Base-by-base conservation (phyloP, 1,140 invertebrate genomes). In the Macrotrachela quadricornifera region DNA sequence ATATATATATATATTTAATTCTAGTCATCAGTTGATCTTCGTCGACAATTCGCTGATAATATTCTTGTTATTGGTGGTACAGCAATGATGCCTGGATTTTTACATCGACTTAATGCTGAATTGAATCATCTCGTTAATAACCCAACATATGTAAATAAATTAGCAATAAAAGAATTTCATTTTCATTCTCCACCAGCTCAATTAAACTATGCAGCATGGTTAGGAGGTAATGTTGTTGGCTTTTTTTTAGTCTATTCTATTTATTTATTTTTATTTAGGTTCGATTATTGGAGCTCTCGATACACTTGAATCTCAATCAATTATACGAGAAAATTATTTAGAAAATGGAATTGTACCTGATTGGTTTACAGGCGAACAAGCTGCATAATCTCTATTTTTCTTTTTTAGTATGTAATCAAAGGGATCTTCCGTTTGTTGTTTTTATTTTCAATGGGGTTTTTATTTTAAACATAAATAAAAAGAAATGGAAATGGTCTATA, bases 61-160 rank as follows among this genome's bases (percentile, higher is more conserved):
- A 78, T 91, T 58, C 66, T 90, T 30, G 63, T 91, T 0, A 78
- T 82, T 51, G 86, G 86, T 44, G 86, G 86, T 13, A 84, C 82
- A 10, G 65, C 77, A 0, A 83, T 85, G 78, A 63, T 81, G 13
- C 77, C 77, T 57, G 85, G 86, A 1, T 78, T 91, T 58, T 76
- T 78, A 59, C 71, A 78, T 41, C 73, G 85, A 47, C 67, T 91
- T 1, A 74, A 78, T 57, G 64, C 72, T 3, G 85, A 91, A 68
- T 64, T 88, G n/a, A 69, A 77, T 53, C 61, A 74, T 57, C 68
- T 84, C 9, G 58, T 79, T 0, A 67, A 75, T 15, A 61, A 64
- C 49, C 75, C 75, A 49, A 68, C 75, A 21, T 85, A 85, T 62
- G 70, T 73, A 11, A 67, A 76, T 0, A 74, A 75, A 56, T 68